Evolutionary conservation across 2,888 invertebrate species (phyloP).

Genomic region (Cenopis cana): DNA sequence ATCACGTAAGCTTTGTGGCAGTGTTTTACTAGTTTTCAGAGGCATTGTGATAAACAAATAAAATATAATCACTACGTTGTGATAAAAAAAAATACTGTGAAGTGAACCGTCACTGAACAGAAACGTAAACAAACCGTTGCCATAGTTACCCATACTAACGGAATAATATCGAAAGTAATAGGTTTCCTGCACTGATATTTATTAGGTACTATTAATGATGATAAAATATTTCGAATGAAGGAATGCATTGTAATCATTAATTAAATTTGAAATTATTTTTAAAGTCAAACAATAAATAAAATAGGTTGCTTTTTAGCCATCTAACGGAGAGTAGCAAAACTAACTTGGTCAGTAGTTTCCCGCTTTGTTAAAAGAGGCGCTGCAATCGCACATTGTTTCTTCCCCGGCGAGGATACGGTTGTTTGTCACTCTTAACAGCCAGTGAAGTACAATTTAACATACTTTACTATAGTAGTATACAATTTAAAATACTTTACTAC

Average conservation of each 20-base stretch:
- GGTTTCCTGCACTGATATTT: neutral
- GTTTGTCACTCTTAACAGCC: too few species aligned
- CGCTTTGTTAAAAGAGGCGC: constrained; percentile 12
- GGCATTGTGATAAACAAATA: constrained; percentile 43
- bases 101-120: constrained; percentile 4
- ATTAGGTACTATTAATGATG: too few species aligned
- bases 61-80: neutral
- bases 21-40: constrained; percentile 38
- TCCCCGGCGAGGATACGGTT: neutral
- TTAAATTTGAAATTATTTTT: too few species aligned
- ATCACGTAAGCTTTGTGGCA: constrained; percentile 47
- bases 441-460: too few species aligned
- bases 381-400: constrained; percentile 7
- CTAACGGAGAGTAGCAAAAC: constrained; percentile 47
- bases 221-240: too few species aligned
- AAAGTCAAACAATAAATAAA: too few species aligned
- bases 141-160: constrained; percentile 52
- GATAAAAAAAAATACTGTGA: too few species aligned
- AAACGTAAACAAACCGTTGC: constrained; percentile 49
- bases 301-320: neutral
- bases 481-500: too few species aligned
- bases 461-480: too few species aligned
- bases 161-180: too few species aligned
- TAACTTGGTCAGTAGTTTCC: neutral
- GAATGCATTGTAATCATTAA: too few species aligned